Base-by-base conservation (phyloP, 2,797 vertebrate species). In the Pipistrellus kuhlii region DNA sequence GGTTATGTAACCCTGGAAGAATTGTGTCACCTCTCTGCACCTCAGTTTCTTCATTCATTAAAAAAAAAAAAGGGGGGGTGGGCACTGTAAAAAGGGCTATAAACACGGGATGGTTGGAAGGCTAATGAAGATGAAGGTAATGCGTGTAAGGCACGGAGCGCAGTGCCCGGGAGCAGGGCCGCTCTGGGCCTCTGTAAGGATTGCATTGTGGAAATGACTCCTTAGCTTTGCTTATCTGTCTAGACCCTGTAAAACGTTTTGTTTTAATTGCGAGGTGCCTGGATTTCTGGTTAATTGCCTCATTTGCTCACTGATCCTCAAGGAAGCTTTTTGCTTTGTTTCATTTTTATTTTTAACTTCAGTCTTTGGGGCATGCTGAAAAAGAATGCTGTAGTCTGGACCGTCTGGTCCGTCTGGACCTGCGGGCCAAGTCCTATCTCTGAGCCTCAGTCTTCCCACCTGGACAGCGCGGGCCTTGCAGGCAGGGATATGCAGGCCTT, bases 11-110 rank as follows among this genome's bases (percentile, higher is more conserved):
- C 13, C 35, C 48, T 85, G n/a, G 66, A 92, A 77, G 71, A 72
- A 84, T 81, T 7, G 1, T 2, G 1, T 75, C 46, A 27, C 82
- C 25, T 73, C 77, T 53, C 30, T 15, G n/a, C 59, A 68, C 69
- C 84, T 93, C 59, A 32, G 72, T 93, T 96, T 94, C 86, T 77
- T 95, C 51, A 78, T 59, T 62, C 68, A 73, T 41, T 21, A 41
- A 41, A 66, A 41, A 23, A 82, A 48, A 53, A 64, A 41, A 41
- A 41, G 7, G 7, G 7, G 7, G 7, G 7, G 41, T 48, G 53
- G 6, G 30, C 13, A 11, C 53, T 71, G 55, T 85, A 66, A 64
- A 68, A 78, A 27, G 66, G 13, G 57, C 38, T 78, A 25, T 72
- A 2, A 44, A 71, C 66, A 62, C 17, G 21, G 35, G 35, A 25